Evolutionary conservation across 2,888 invertebrate species (phyloP).

Genomic region (Hoplodrina blanda): DNA sequence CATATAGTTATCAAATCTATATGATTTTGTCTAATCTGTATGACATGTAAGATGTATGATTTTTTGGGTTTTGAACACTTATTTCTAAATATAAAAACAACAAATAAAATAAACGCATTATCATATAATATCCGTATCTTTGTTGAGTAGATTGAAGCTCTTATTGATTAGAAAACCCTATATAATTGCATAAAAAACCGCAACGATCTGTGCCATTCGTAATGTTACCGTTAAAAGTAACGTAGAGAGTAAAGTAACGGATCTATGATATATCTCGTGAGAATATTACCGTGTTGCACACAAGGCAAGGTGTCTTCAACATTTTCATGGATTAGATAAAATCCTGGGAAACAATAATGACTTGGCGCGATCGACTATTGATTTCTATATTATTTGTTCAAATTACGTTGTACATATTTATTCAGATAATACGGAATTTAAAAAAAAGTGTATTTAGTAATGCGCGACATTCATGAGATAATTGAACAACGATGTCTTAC

Average conservation of each 20-base stretch:
- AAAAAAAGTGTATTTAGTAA: background rate
- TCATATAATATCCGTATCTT: background rate
- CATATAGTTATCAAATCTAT: no score
- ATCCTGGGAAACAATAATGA: constrained; percentile 44
- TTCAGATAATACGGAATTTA: constrained; percentile 24
- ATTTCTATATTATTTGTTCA: constrained; percentile 30
- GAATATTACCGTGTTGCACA: constrained; percentile 35
- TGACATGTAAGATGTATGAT: no score
- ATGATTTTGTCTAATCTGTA: no score
- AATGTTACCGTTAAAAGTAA: background rate
- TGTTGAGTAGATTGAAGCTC: background rate
- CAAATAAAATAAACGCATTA: background rate
- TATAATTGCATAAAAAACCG: background rate
- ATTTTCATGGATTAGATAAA: constrained; percentile 40
- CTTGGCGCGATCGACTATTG: constrained; percentile 49
- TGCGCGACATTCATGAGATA: constrained; percentile 23
- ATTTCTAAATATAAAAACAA: no score
- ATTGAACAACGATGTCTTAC: constrained; percentile 10
- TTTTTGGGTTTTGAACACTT: no score
- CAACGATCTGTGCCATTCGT: constrained; percentile 9
- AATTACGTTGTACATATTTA: constrained; percentile 33
- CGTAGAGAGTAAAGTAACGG: constrained; percentile 42
- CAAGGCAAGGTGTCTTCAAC: constrained; percentile 20
- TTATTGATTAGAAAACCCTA: background rate
- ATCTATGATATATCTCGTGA: constrained; percentile 58